phyloP scores from a whole-genome alignment of 2,888 invertebrate genomes.

The Mycalesis mineus region DNA sequence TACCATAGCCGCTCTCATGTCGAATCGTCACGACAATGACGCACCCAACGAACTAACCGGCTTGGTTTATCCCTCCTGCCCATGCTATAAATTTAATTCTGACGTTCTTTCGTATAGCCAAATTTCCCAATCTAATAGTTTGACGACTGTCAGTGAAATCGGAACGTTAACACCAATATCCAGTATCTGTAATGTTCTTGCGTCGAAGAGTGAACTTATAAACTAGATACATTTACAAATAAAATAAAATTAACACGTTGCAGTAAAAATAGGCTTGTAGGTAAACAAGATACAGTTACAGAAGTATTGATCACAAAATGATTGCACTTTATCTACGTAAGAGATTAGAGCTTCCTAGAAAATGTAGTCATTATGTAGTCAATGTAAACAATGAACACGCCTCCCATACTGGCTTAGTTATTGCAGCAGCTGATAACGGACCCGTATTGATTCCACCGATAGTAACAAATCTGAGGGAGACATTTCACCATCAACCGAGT shows the following conservation, averaged over 20 bases:
- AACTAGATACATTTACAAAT: not conserved
- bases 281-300: not conserved
- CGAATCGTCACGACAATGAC: conserved; percentile 56
- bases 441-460: conserved; percentile 55
- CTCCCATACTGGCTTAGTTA: conserved; percentile 36
- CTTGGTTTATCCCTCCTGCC: conserved; percentile 54
- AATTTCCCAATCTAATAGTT: conserved; percentile 26
- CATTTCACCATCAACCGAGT: conserved; percentile 68
- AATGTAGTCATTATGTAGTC: conserved; percentile 16
- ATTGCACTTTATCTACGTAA: not conserved
- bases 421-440: conserved; percentile 26
- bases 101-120: conserved; percentile 29
- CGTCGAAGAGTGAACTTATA: conserved; percentile 29
- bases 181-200: conserved; percentile 30
- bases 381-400: conserved; percentile 36
- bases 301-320: not conserved
- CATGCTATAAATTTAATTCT: conserved; percentile 36
- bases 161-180: conserved; percentile 8
- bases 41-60: conserved; percentile 55
- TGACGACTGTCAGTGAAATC: conserved; percentile 51
- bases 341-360: conserved; percentile 11
- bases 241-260: not conserved
- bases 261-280: not conserved
- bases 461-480: conserved; percentile 50
- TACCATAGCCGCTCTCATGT: conserved; percentile 51